Conservation (phyloP, 37 sponge, comb jelly and placozoan genomes). For the Ephydatia muelleri region DNA sequence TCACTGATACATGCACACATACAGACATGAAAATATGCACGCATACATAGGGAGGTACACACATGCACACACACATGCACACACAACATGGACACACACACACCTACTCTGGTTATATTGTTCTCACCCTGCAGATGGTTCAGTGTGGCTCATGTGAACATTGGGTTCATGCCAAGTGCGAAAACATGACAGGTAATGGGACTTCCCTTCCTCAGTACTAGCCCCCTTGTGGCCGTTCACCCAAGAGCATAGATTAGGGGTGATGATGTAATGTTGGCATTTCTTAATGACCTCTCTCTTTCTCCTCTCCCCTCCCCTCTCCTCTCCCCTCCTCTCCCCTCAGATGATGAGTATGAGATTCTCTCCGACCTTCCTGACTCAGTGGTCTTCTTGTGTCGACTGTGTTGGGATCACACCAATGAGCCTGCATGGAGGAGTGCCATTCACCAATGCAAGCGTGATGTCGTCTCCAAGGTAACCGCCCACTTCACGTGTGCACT, state of each 20-base stretch:
- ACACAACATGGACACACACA: too few species aligned
- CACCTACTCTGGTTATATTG: too few species aligned
- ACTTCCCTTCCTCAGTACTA: not conserved
- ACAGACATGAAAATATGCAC: too few species aligned
- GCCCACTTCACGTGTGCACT: not conserved
- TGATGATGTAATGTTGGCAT: too few species aligned
- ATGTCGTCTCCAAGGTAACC: constrained; percentile 36
- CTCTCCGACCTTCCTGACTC: constrained; percentile 76
- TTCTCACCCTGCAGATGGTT: constrained; percentile 93
- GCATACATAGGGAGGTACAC: too few species aligned
- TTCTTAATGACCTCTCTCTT: too few species aligned
- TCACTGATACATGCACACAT: too few species aligned
- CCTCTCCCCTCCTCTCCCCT: not conserved
- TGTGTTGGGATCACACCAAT: constrained; percentile 34
- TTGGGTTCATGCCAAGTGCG: constrained; percentile 90
- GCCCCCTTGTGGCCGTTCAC: not conserved
- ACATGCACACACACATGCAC: too few species aligned
- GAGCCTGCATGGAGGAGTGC: constrained; percentile 50
- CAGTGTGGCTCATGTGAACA: constrained; percentile 82
- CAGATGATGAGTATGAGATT: constrained; percentile 77
- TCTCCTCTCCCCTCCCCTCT: not conserved
- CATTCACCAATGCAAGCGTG: constrained; percentile 23
- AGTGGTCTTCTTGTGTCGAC: constrained; percentile 61
- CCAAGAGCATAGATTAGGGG: too few species aligned
- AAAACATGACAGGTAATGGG: constrained; percentile 66